Evolutionary conservation across 2,113 vertebrate species (phyloP).

Genomic region (Solea senegalensis): DNA sequence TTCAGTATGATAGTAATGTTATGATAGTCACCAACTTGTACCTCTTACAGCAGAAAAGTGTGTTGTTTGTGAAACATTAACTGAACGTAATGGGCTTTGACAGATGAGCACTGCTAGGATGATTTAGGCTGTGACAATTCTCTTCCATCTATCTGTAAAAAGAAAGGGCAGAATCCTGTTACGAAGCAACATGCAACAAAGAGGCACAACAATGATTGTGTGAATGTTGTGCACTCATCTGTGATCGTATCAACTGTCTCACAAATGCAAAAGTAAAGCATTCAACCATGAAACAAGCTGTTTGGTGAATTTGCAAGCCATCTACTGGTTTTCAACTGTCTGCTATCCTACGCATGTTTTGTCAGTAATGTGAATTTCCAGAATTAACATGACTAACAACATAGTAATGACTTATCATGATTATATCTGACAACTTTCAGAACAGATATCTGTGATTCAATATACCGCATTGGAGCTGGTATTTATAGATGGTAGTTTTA

Average conservation of each 20-base stretch:
- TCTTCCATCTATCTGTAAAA: not conserved
- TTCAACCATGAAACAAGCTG: not conserved
- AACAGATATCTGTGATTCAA: too few relatives aligned
- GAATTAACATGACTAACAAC: too few relatives aligned
- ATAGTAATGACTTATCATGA: too few relatives aligned
- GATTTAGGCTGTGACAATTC: accelerated
- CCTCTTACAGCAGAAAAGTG: too few relatives aligned
- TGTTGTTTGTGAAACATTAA: not conserved
- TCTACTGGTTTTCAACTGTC: not conserved
- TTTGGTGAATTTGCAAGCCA: not conserved
- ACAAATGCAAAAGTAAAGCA: not conserved
- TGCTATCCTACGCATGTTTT: too few relatives aligned
- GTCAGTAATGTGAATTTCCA: too few relatives aligned
- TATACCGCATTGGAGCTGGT: too few relatives aligned
- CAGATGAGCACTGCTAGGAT: not conserved
- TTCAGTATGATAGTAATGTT: not conserved
- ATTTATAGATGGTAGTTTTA: too few relatives aligned
- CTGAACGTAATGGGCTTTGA: not conserved
- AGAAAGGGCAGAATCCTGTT: not conserved
- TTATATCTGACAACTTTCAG: too few relatives aligned
- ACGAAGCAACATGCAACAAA: not conserved
- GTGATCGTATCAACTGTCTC: not conserved
- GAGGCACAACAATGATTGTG: not conserved
- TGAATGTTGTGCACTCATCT: not conserved
- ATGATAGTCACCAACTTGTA: too few relatives aligned